Evolutionary conservation across 2,113 vertebrate species (phyloP).

Genomic region (Seriola rivoliana): DNA sequence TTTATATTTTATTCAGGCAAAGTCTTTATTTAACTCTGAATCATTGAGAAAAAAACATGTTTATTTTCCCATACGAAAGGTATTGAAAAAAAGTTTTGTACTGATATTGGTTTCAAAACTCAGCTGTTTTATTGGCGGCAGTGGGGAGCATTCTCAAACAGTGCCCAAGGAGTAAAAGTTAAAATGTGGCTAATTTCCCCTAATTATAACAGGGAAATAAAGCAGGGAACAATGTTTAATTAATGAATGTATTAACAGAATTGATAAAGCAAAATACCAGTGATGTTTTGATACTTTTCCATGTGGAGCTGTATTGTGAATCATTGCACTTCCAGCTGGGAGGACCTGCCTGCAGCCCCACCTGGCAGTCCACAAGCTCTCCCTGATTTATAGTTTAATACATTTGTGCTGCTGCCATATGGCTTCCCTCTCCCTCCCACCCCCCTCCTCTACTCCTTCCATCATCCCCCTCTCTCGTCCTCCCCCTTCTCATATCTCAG

Average conservation of each 20-base stretch:
- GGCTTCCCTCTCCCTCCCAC: constrained; percentile 70
- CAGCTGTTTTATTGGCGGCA: constrained; percentile 4
- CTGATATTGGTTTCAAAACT: background rate
- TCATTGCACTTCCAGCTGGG: constrained; percentile 46
- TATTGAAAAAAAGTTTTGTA: background rate
- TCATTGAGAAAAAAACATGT: background rate
- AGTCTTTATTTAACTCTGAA: background rate
- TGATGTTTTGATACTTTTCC: constrained; percentile 26
- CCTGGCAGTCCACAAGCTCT: constrained; percentile 73
- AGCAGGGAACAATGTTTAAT: background rate
- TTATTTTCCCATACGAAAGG: background rate
- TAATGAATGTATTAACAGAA: background rate
- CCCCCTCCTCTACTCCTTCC: constrained; percentile 45
- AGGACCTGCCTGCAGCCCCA: constrained; percentile 67
- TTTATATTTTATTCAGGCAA: background rate
- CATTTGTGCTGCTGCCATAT: constrained; percentile 84
- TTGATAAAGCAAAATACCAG: constrained; percentile 9
- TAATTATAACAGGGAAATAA: background rate
- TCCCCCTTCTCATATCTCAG: constrained; percentile 70
- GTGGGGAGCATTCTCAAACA: background rate
- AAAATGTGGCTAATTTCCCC: background rate
- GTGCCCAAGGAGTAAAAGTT: background rate
- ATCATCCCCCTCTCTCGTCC: constrained; percentile 45
- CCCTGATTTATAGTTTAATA: constrained; percentile 85
- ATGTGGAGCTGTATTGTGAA: constrained; percentile 36